These are phyloP conservation scores for Drosophila ustulata DNA, from an alignment of 2,888 invertebrate genomes.

Conservation along the genomic window DNA sequence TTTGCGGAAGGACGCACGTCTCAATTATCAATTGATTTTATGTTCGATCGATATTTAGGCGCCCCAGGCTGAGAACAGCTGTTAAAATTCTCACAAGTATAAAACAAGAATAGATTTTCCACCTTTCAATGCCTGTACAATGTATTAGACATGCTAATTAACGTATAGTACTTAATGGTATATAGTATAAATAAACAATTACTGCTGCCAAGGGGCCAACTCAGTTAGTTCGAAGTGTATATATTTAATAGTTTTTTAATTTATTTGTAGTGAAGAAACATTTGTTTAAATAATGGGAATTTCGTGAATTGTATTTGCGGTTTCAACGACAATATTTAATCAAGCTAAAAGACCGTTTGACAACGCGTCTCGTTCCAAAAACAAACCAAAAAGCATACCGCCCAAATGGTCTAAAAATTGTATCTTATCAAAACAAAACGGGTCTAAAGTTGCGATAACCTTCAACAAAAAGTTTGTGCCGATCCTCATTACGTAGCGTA, in stretches of 20 bases:
- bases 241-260: slow-evolving; percentile 31
- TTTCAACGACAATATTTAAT: slow-evolving; percentile 61
- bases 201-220: slow-evolving; percentile 6
- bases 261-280: slow-evolving; percentile 45
- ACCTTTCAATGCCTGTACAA: slow-evolving; percentile 15
- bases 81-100: slow-evolving; percentile 33
- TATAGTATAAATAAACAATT: slow-evolving; percentile 14
- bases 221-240: not conserved
- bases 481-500: slow-evolving; percentile 4
- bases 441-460: slow-evolving; percentile 31
- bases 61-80: slow-evolving; percentile 19
- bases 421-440: slow-evolving; percentile 55
- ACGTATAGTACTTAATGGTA: not conserved
- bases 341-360: slow-evolving; percentile 53
- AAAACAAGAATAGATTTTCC: slow-evolving; percentile 13
- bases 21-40: slow-evolving; percentile 37
- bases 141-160: slow-evolving; percentile 40
- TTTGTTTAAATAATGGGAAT: slow-evolving; percentile 70
- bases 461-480: slow-evolving; percentile 21
- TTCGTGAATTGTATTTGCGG: slow-evolving; percentile 49
- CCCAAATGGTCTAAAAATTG: slow-evolving; percentile 30
- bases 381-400: slow-evolving; percentile 1
- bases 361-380: slow-evolving; percentile 8
- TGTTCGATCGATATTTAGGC: slow-evolving; percentile 29
- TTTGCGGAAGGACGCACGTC: slow-evolving; percentile 17